Base-by-base conservation (phyloP, 2,797 vertebrate species). In the Scomberomorus guttatus region DNA sequence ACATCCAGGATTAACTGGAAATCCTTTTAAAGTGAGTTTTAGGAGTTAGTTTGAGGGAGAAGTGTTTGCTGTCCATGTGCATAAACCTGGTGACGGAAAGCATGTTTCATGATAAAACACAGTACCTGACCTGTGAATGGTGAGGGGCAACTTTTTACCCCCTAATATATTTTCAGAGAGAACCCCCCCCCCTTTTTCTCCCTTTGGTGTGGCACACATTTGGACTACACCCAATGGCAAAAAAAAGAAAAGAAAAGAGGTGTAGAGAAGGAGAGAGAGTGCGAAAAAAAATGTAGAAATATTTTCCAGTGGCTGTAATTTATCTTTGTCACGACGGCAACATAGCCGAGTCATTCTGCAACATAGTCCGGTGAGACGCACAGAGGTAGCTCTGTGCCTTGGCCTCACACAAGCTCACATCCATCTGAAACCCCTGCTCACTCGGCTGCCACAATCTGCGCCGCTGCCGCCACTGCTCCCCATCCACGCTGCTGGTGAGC, bases 311-410 rank as follows among this genome's bases (percentile, higher is more conserved):
- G 72, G 90, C 89, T 88, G 94, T 92, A 94, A 96, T 96, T 95
- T 95, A 95, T 95, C 95, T 95, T 95, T 95, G 95, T 95, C 94
- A 94, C 87, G 83, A 80, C 83, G 68, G 92, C 92, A 93, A 93
- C 94, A 89, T 93, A 93, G 93, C 91, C 91, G 89, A 94, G 95
- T 95, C 93, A 94, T 94, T 95, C 93, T 90, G 92, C 92, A 92
- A 92, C 90, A 79, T 64, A 87, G 93, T 92, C 92, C 91, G 79
- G 89, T 78, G 93, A 94, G 94, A 95, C 86, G 69, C 91, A 93
- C 90, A 93, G 92, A 94, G 92, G 93, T 83, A 92, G 90, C 92
- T 95, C 94, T 95, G 92, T 95, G 92, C 89, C 87, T 82, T 62
- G 89, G 93, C 92, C 92, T 92, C 93, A 90, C 91, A 88, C 88